phyloP scores from a whole-genome alignment of 2,113 vertebrate genomes.

The Chinchilla lanigera region DNA sequence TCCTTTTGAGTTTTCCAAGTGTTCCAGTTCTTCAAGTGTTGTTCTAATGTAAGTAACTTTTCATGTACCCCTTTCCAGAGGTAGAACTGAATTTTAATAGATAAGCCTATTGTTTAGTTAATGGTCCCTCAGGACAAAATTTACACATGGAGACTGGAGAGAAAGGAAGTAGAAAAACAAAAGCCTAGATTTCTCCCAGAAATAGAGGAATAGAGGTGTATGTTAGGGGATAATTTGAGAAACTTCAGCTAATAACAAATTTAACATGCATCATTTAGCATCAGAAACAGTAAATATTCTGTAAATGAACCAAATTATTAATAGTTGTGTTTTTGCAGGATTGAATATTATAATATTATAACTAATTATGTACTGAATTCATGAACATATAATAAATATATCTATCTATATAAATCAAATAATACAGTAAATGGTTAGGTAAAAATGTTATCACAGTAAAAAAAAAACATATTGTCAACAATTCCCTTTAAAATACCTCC shows the following conservation, averaged over 20 bases:
- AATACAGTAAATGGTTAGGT: not conserved
- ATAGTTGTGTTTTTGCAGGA: not conserved
- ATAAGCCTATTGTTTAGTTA: not conserved
- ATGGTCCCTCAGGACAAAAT: not conserved
- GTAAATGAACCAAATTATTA: not conserved
- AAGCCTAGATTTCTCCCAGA: not conserved
- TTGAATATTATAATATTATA: no score
- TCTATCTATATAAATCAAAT: not conserved
- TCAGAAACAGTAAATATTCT: not conserved
- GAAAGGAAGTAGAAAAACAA: not conserved
- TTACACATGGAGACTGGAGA: not conserved
- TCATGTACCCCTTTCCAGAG: fast-evolving
- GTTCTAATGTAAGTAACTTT: fast-evolving
- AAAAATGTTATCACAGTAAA: not conserved
- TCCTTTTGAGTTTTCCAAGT: not conserved
- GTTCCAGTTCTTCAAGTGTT: not conserved
- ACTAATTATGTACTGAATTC: not conserved
- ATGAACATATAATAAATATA: not conserved
- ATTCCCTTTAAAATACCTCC: not conserved
- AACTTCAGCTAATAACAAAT: not conserved
- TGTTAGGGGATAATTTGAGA: not conserved
- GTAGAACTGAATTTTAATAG: not conserved
- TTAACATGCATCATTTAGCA: not conserved
- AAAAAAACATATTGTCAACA: not conserved
- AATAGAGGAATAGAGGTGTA: not conserved